phyloP scores from a whole-genome alignment of 2,888 invertebrate genomes.

The Diplazon laetatorius region DNA sequence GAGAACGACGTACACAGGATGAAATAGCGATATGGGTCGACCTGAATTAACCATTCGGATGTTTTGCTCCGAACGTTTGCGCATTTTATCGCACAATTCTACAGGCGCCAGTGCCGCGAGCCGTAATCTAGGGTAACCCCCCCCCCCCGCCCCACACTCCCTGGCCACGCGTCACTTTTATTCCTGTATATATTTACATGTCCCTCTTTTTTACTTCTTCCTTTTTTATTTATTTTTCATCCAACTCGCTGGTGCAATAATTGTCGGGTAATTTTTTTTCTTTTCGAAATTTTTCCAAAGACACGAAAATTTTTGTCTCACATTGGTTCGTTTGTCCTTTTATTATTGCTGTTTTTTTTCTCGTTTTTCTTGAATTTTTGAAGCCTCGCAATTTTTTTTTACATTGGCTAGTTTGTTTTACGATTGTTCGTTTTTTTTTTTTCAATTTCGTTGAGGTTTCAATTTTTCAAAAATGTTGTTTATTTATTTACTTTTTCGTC shows the following conservation, averaged over 20 bases:
- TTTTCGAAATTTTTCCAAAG: slow-evolving; percentile 4
- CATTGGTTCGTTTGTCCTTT: too few species aligned
- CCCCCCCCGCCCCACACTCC: neutral
- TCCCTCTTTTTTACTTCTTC: neutral
- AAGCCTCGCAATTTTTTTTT: too few species aligned
- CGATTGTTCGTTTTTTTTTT: too few species aligned
- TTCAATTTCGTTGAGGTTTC: too few species aligned
- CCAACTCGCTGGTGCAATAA: slow-evolving; percentile 31
- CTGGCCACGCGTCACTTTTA: neutral
- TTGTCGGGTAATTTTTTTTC: slow-evolving; percentile 20
- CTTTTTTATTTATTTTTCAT: neutral
- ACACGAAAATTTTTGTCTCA: neutral
- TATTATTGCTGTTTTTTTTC: neutral
- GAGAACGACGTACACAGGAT: neutral
- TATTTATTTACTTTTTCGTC: neutral
- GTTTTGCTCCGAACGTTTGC: slow-evolving; percentile 35
- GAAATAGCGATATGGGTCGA: slow-evolving; percentile 52
- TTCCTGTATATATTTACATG: slow-evolving; percentile 11
- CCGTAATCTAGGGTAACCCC: neutral
- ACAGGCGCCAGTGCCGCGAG: slow-evolving; percentile 13
- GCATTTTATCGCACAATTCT: slow-evolving; percentile 54
- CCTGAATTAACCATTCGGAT: slow-evolving; percentile 55
- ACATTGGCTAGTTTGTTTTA: too few species aligned
- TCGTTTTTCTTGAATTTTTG: too few species aligned
- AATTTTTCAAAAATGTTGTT: too few species aligned